Evolutionary conservation across 2,888 invertebrate species (phyloP).

Genomic region (Amorpha juglandis): DNA sequence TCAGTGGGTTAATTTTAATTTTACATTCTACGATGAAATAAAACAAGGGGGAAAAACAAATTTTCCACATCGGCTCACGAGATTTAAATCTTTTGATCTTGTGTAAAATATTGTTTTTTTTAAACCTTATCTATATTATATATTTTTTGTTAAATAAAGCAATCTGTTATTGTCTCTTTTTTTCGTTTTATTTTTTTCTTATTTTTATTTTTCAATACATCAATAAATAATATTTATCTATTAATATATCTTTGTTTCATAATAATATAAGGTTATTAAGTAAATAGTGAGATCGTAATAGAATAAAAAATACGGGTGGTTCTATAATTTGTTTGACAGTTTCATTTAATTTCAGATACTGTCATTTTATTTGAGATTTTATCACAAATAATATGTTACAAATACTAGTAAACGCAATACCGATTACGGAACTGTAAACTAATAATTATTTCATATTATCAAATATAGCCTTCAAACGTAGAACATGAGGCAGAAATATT

Average conservation of each 20-base stretch:
- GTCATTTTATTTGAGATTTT: conserved; percentile 6
- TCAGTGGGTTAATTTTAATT: conserved; percentile 83
- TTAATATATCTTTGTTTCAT: conserved; percentile 30
- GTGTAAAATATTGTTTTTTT: conserved; percentile 77
- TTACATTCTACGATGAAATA: conserved; percentile 73
- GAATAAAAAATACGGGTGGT: conserved; percentile 73
- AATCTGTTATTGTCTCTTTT: conserved; percentile 82
- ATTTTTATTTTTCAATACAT: conserved; percentile 49
- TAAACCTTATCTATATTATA: conserved; percentile 73
- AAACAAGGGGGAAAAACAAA: conserved; percentile 54
- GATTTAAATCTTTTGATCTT: conserved; percentile 58
- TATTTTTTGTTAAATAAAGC: conserved; percentile 85
- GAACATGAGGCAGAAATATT: conserved; percentile 11
- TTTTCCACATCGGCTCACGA: conserved; percentile 68
- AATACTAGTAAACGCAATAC: conserved; percentile 24
- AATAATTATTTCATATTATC: conserved; percentile 28
- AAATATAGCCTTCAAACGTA: conserved; percentile 28
- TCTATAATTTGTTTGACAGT: conserved; percentile 57
- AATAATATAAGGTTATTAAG: conserved; percentile 53
- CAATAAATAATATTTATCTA: conserved; percentile 33
- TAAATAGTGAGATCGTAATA: conserved; percentile 75
- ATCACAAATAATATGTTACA: conserved; percentile 22
- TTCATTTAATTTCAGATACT: conserved; percentile 28
- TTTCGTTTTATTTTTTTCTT: conserved; percentile 76
- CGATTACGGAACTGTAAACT: conserved; percentile 20